Evolutionary conservation across 2,888 invertebrate species (phyloP).

Genomic region (Acrobasis repandana): DNA sequence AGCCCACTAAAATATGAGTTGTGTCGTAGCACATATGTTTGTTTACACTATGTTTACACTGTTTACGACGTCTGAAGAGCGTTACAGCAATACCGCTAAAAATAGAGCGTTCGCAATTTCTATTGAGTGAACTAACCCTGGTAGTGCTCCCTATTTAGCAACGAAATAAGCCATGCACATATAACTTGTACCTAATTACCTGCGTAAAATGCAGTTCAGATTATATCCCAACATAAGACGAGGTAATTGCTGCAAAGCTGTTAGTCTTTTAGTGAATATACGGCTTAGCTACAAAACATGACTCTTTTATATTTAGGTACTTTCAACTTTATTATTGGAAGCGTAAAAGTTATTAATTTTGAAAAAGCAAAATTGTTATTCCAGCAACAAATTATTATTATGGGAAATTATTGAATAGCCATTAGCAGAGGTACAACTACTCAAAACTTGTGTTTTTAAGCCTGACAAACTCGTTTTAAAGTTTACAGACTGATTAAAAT

Average conservation of each 20-base stretch:
- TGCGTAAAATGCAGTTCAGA: not conserved
- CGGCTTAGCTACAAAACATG: not conserved
- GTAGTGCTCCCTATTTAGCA: not conserved
- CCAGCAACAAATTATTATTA: no score
- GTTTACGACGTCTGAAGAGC: conserved; percentile 7
- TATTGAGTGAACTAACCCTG: not conserved
- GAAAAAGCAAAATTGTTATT: no score
- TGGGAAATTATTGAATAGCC: not conserved
- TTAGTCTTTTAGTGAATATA: not conserved
- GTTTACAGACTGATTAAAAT: not conserved
- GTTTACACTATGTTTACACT: conserved; percentile 11
- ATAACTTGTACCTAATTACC: not conserved
- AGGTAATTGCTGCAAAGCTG: not conserved
- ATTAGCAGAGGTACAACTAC: not conserved
- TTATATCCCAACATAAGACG: not conserved
- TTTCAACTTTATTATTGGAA: no score
- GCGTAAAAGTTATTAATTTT: no score
- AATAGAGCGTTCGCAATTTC: conserved; percentile 1
- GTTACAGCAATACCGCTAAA: conserved; percentile 6
- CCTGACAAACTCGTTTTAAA: not conserved
- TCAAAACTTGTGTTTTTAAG: not conserved
- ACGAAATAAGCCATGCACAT: not conserved
- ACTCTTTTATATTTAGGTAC: not conserved
- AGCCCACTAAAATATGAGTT: conserved; percentile 14
- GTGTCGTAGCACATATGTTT: conserved; percentile 5